phyloP scores from a whole-genome alignment of 2,797 vertebrate species.

The Mionectes olivaceus region DNA sequence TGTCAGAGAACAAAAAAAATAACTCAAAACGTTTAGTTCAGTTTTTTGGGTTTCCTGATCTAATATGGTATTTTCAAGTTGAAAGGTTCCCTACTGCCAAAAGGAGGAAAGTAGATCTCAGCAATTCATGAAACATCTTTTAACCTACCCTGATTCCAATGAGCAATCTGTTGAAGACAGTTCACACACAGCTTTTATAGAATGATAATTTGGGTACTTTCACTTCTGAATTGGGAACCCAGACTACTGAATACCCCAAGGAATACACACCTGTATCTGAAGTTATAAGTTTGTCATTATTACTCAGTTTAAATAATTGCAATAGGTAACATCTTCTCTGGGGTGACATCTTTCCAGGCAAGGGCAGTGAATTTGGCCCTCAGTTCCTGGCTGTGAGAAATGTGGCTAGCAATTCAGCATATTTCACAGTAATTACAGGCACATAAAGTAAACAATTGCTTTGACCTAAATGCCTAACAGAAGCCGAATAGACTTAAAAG shows the following conservation, averaged over 20 bases:
- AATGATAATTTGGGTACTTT: slow-evolving; percentile 35
- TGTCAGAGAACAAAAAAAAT: background rate
- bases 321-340: background rate
- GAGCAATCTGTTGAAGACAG: slow-evolving; percentile 24
- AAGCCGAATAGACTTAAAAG: slow-evolving; percentile 13
- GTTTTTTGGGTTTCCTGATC: background rate
- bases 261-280: slow-evolving; percentile 51
- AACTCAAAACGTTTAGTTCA: background rate
- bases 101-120: background rate
- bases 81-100: background rate
- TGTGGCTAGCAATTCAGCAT: background rate
- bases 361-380: background rate
- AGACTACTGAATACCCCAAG: slow-evolving; percentile 29
- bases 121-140: background rate
- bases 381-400: background rate
- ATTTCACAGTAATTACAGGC: slow-evolving; percentile 18
- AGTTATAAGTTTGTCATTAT: background rate
- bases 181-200: slow-evolving; percentile 25
- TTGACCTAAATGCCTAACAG: slow-evolving; percentile 21
- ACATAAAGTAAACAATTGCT: slow-evolving; percentile 11
- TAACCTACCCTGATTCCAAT: slow-evolving; percentile 19
- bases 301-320: background rate
- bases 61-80: background rate
- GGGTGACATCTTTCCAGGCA: background rate
- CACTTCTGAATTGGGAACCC: slow-evolving; percentile 19